phyloP scores from a whole-genome alignment of 2,888 invertebrate species.

The Lepidocyrtoides sp. region DNA sequence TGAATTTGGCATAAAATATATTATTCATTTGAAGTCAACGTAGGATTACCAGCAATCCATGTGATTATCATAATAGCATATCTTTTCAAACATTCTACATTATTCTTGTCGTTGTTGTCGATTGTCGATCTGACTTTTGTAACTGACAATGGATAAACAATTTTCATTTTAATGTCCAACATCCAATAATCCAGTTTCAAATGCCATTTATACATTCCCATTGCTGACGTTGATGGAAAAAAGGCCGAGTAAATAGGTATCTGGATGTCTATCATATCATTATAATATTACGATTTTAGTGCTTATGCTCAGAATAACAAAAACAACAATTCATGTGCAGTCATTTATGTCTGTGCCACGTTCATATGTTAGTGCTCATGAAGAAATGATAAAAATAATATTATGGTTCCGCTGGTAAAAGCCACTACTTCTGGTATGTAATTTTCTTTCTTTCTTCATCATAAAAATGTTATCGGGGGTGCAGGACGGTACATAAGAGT shows the following conservation, averaged over 20 bases:
- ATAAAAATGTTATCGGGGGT: constrained; percentile 23
- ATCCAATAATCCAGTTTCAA: constrained; percentile 29
- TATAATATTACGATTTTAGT: constrained; percentile 37
- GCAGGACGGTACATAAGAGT: not conserved
- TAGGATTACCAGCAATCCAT: constrained; percentile 43
- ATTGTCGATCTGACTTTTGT: not conserved
- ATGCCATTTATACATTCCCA: constrained; percentile 29
- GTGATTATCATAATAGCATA: constrained; percentile 71
- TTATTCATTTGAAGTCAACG: not conserved
- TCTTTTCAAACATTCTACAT: not conserved
- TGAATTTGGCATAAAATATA: constrained; percentile 25
- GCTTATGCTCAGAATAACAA: not conserved
- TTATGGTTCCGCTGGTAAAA: constrained; percentile 24
- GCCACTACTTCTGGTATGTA: constrained; percentile 16
- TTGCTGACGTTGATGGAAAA: constrained; percentile 17
- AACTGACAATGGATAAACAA: constrained; percentile 7
- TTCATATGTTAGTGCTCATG: not conserved
- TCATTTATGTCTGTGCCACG: not conserved
- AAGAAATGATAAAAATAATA: constrained; percentile 26
- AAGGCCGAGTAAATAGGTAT: not conserved
- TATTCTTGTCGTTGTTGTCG: not conserved
- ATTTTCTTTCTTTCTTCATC: constrained; percentile 26
- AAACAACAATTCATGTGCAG: constrained; percentile 22
- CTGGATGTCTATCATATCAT: constrained; percentile 18
- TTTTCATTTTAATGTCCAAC: not conserved